Base-by-base conservation (phyloP, 1,140 invertebrate genomes). In the Zaprionus ghesquierei region DNA sequence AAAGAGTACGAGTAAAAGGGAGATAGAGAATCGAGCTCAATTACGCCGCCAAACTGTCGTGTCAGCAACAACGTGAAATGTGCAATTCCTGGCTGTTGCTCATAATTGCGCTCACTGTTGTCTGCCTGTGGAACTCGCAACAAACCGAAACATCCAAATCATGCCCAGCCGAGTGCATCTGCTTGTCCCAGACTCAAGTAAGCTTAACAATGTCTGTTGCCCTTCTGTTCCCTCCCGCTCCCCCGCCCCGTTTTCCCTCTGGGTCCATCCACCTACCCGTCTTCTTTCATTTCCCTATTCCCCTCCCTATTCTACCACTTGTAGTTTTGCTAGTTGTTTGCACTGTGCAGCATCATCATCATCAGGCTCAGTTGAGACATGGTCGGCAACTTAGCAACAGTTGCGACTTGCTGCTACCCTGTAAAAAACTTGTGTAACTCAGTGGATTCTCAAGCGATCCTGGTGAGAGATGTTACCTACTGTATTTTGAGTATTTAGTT, bases 111-210 rank as follows among this genome's bases (percentile, higher is more conserved):
- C 90, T 92, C 78, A 82, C 84, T 85, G 89, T 91, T 89, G 90
- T 91, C 91, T 92, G 90, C 89, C 90, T 91, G 85, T 92, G 90
- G 90, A 92, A 92, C 81, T 91, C 89, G 80, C 90, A 90, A 89
- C 82, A 90, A 79, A 86, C 81, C 81, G 90, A 92, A 91, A 82
- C 90, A 89, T 91, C 89, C 77, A 91, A 92, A 89, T 92, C 90
- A 91, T 97, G 96, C 89, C 95, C 95, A 70, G 92, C 93, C 75
- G 95, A 96, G 92, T 96, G 96, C 93, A 96, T 96, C 89, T 96
- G 96, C 91, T 93, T 96, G 44, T 96, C 96, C 54, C 95, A 95
- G 82, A 96, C 95, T 79, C 96, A 97, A 95, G 96, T 96, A 94
- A 93, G 79, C 82, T 87, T 89, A 87, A 87, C 82, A 87, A 87